phyloP scores from a whole-genome alignment of 1,140 invertebrate genomes.

The Temnothorax longispinosus region DNA sequence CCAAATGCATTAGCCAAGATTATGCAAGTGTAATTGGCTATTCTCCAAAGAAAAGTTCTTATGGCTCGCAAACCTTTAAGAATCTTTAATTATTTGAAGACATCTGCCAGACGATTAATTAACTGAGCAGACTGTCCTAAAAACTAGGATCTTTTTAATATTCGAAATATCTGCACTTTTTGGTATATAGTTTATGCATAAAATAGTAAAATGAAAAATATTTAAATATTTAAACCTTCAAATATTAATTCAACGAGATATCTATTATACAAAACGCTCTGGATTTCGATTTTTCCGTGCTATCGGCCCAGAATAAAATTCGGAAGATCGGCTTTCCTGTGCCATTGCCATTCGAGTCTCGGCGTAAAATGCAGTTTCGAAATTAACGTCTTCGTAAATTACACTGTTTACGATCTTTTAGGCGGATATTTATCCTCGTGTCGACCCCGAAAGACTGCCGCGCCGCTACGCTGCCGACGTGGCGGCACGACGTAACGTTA shows the following conservation, averaged over 20 bases:
- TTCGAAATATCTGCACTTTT: background rate
- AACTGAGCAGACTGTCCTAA: background rate
- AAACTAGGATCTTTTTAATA: constrained; percentile 13
- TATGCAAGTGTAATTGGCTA: constrained; percentile 1
- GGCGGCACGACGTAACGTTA: constrained; percentile 28
- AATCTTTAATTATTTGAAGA: constrained; percentile 35
- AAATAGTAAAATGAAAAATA: background rate
- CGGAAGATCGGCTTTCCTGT: background rate
- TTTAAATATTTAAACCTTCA: background rate
- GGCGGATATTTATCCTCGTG: background rate
- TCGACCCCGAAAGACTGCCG: background rate
- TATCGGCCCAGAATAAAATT: background rate
- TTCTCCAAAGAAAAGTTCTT: constrained; percentile 30
- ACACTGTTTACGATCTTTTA: constrained; percentile 7
- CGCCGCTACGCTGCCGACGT: background rate
- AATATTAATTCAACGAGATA: background rate
- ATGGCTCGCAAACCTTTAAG: background rate
- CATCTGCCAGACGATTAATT: constrained; percentile 4
- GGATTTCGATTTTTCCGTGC: background rate
- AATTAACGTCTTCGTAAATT: constrained; percentile 47
- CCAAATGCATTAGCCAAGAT: constrained; percentile 22
- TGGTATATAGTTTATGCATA: background rate
- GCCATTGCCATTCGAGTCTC: background rate
- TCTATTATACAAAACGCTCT: no score
- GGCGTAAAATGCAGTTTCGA: background rate